Conservation (phyloP, 2,797 vertebrate species). For the Cyprinella venusta region DNA sequence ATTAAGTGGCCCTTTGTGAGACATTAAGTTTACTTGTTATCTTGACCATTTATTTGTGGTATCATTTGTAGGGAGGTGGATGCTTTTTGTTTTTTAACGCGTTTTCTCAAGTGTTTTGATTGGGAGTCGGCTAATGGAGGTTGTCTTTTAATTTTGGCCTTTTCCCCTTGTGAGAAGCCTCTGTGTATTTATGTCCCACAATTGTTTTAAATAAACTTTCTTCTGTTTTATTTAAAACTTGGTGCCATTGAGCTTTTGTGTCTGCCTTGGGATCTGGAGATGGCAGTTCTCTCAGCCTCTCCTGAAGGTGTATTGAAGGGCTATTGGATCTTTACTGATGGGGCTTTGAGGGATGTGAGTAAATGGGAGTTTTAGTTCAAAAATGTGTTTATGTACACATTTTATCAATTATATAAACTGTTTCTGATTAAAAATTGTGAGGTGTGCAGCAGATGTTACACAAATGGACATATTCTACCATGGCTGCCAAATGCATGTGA, state of each 20-base stretch:
- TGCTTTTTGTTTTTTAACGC: background rate
- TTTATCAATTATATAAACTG: background rate
- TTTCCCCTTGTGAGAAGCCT: no score
- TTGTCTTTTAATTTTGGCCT: background rate
- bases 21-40: no score
- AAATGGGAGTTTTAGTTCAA: background rate
- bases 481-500: slow-evolving; percentile 22
- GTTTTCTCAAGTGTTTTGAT: background rate
- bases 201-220: background rate
- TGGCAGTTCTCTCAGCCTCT: background rate
- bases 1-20: no score
- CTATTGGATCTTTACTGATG: background rate
- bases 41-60: background rate
- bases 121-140: background rate
- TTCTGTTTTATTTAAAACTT: background rate
- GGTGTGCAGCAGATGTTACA: background rate
- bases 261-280: background rate
- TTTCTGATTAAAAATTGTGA: background rate
- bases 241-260: background rate
- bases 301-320: background rate
- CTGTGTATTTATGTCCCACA: background rate
- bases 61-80: background rate
- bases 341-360: background rate
- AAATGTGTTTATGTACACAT: background rate
- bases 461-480: background rate